phyloP scores from a whole-genome alignment of 2,797 vertebrate genomes.

The Chaetophractus vellerosus region DNA sequence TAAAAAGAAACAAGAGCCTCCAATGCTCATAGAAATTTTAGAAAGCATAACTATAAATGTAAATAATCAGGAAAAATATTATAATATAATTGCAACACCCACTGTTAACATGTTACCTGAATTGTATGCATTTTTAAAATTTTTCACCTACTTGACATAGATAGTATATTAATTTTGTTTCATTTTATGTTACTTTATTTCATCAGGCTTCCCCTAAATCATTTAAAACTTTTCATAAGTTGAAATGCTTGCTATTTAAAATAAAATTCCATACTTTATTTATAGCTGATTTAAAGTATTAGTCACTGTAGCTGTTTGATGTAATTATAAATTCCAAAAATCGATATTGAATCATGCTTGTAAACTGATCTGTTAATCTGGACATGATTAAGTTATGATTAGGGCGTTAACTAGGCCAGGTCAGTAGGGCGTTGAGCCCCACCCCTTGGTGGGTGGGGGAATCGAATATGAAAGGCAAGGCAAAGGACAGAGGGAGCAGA shows the following conservation, averaged over 20 bases:
- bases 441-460: too few relatives aligned
- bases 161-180: neutral
- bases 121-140: neutral
- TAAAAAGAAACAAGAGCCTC: neutral
- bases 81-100: neutral
- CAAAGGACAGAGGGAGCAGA: too few relatives aligned
- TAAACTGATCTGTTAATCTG: too few relatives aligned
- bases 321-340: too few relatives aligned
- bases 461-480: too few relatives aligned
- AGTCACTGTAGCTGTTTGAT: too few relatives aligned
- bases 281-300: neutral
- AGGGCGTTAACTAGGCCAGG: too few relatives aligned
- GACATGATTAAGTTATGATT: too few relatives aligned
- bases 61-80: neutral
- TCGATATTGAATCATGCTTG: too few relatives aligned
- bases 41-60: neutral
- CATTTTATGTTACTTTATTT: neutral
- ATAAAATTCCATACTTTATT: neutral
- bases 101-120: neutral
- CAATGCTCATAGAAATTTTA: neutral
- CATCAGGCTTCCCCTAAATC: neutral
- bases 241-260: neutral
- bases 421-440: too few relatives aligned
- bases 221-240: neutral
- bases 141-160: neutral